Evolutionary conservation across 64 coral and sea anemone genomes (phyloP).

Genomic region (Pocillopora damicornis): DNA sequence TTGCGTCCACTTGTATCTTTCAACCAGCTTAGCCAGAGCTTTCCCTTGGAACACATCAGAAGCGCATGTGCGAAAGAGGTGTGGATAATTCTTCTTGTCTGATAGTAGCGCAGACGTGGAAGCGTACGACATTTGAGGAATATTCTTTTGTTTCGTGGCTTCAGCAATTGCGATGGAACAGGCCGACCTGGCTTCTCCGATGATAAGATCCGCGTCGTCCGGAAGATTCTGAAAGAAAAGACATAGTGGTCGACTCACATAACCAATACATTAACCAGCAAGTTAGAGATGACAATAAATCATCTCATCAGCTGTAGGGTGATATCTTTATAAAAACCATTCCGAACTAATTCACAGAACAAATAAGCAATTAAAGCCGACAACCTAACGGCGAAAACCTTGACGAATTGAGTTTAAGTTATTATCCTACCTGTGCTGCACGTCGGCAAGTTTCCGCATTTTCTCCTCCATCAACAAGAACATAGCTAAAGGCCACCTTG

Average conservation of each 20-base stretch:
- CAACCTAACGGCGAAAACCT: too few relatives aligned
- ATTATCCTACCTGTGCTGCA: conserved; percentile 62
- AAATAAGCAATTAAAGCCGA: too few relatives aligned
- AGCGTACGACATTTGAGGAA: conserved; percentile 89
- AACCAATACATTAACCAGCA: too few relatives aligned
- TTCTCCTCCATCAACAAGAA: conserved; percentile 65
- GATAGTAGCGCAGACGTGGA: conserved; percentile 67
- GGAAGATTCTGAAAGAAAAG: conserved; percentile 51
- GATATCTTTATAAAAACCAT: too few relatives aligned
- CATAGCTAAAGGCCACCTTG: conserved; percentile 82
- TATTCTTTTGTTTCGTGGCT: conserved; percentile 64
- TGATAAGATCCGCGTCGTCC: conserved; percentile 75
- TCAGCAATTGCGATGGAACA: conserved; percentile 82
- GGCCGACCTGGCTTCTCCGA: conserved; percentile 78
- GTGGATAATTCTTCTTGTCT: conserved; percentile 76
- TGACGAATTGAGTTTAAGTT: too few relatives aligned
- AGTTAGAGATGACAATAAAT: too few relatives aligned
- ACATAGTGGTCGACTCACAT: not conserved
- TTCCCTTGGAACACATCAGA: conserved; percentile 66
- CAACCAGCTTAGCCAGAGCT: conserved; percentile 56
- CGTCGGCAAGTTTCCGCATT: conserved; percentile 46
- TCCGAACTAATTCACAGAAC: too few relatives aligned
- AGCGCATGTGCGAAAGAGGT: conserved; percentile 84
- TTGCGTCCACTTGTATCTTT: conserved; percentile 64
- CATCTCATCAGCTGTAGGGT: too few relatives aligned